These are phyloP conservation scores for Apis cerana DNA, from an alignment of 1,140 invertebrate species.

Conservation along the genomic window DNA sequence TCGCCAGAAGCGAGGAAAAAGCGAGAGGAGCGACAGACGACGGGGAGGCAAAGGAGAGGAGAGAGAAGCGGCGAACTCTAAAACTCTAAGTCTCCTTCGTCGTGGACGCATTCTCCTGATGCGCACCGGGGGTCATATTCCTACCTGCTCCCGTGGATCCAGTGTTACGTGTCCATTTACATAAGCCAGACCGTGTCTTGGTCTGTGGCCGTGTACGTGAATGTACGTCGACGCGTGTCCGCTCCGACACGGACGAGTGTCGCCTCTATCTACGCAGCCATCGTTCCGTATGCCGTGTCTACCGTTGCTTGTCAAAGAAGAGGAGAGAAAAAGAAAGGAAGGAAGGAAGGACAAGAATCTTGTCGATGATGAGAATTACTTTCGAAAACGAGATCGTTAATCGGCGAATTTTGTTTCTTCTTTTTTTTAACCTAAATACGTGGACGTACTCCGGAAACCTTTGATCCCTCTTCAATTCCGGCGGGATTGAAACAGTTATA, in stretches of 20 bases:
- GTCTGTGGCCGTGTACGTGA: no score
- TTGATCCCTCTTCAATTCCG: neutral
- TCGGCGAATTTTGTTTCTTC: neutral
- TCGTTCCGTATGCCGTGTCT: constrained; percentile 40
- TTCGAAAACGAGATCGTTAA: neutral
- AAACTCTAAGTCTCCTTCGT: constrained; percentile 7
- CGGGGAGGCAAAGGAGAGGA: constrained; percentile 1
- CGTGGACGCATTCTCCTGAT: constrained; percentile 31
- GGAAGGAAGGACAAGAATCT: neutral
- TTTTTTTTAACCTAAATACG: no score
- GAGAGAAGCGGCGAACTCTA: constrained; percentile 18
- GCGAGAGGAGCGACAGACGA: neutral
- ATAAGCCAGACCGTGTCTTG: constrained; percentile 46
- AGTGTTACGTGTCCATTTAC: constrained; percentile 65
- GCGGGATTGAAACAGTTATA: neutral
- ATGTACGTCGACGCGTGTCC: neutral
- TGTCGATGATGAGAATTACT: neutral
- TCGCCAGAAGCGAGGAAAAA: neutral
- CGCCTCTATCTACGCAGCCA: constrained; percentile 19
- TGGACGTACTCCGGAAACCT: neutral
- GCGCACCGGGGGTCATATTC: constrained; percentile 48
- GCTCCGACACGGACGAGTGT: constrained; percentile 43
- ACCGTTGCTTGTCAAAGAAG: constrained; percentile 34
- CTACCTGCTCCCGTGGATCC: constrained; percentile 61
- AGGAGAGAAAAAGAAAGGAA: neutral